Evolutionary conservation across 2,113 vertebrate genomes (phyloP).

Genomic region (Saguinus imperator): DNA sequence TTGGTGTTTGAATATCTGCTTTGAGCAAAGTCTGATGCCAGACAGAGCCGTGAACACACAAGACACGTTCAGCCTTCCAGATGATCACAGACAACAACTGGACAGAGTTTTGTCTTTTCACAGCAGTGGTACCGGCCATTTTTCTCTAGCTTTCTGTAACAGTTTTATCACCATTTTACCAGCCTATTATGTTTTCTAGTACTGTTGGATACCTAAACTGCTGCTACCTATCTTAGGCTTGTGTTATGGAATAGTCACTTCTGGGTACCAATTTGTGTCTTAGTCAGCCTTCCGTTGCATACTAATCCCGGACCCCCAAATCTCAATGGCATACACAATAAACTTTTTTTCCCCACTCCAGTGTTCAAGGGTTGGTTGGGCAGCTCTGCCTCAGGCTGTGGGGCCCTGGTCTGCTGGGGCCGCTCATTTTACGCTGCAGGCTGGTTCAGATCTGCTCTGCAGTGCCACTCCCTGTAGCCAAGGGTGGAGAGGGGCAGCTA

Average conservation of each 20-base stretch:
- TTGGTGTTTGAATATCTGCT: neutral
- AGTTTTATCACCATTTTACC: neutral
- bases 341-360: neutral
- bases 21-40: neutral
- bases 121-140: neutral
- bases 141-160: neutral
- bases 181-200: neutral
- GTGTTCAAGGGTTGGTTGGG: neutral
- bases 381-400: neutral
- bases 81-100: neutral
- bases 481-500: neutral
- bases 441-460: neutral
- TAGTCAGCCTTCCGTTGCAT: neutral
- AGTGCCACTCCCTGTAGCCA: neutral
- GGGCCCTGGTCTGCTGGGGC: neutral
- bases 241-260: neutral
- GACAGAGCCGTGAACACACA: neutral
- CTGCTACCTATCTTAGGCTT: neutral
- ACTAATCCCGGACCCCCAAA: neutral
- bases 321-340: neutral
- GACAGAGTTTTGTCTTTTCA: neutral
- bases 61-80: neutral
- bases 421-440: neutral
- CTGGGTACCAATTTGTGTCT: neutral
- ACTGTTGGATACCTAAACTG: neutral